A percentile compares a stretch with the other conserved stretches of the same genome.
phyloP scores from a whole-genome alignment of 2,113 vertebrate species.

The Marmota flaviventris region DNA sequence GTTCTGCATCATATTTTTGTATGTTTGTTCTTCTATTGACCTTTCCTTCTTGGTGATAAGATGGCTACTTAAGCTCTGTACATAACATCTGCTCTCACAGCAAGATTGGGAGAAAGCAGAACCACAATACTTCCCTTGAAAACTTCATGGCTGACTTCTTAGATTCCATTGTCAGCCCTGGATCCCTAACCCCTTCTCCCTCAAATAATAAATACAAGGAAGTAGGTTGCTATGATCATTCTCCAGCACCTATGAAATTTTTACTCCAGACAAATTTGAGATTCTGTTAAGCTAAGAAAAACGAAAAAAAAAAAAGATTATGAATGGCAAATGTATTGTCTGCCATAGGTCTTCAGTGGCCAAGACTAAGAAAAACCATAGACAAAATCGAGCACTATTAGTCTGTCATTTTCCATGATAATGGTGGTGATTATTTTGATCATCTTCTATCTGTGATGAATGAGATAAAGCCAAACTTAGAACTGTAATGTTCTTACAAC shows the following conservation, averaged over 20 bases:
- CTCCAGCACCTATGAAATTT: not conserved
- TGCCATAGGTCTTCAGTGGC: not conserved
- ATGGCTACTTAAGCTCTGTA: not conserved
- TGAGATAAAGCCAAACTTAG: too few species aligned
- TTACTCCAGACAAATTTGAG: not conserved
- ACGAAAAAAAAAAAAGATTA: not conserved
- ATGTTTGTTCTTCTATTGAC: not conserved
- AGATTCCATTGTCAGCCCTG: not conserved
- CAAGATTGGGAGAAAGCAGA: not conserved
- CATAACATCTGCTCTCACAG: not conserved
- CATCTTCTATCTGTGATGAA: too few species aligned
- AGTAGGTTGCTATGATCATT: not conserved
- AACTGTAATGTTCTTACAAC: too few species aligned
- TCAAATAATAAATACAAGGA: not conserved
- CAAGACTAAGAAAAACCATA: not conserved
- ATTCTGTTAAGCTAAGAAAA: not conserved
- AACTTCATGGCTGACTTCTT: not conserved
- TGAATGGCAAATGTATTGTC: not conserved
- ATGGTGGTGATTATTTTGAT: not conserved
- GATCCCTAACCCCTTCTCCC: not conserved
- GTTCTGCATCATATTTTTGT: not conserved
- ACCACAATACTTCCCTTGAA: not conserved
- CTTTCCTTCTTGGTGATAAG: not conserved
- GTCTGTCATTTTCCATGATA: not conserved
- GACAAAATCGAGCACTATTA: not conserved